Percentiles rank a stretch among this genome's conserved stretches.
These are phyloP conservation scores for Lerista edwardsae DNA, from an alignment of 2,797 vertebrate species.

Conservation along the genomic window DNA sequence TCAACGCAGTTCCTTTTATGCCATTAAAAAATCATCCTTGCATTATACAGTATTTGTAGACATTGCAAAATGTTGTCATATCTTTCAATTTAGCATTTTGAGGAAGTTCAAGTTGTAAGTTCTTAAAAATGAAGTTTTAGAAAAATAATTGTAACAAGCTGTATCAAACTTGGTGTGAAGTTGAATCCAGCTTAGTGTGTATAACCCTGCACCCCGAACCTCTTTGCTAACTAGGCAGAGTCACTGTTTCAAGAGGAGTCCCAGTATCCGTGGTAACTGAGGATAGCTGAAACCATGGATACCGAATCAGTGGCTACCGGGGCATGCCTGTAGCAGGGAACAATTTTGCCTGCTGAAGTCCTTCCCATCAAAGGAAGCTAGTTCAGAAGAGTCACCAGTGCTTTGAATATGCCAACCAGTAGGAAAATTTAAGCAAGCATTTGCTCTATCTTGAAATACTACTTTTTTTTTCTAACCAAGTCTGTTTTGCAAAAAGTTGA, in stretches of 20 bases:
- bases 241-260: too few relatives aligned
- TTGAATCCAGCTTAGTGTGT: neutral
- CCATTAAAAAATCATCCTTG: neutral
- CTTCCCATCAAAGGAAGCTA: neutral
- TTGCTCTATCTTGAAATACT: neutral
- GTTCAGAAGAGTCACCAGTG: neutral
- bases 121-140: neutral
- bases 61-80: neutral
- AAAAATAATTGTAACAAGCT: neutral
- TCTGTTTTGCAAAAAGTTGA: neutral
- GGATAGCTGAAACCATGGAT: too few relatives aligned
- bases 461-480: neutral
- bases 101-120: neutral
- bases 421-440: neutral
- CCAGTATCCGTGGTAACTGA: too few relatives aligned
- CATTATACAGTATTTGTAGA: neutral
- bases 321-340: neutral
- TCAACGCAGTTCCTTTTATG: neutral
- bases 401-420: neutral
- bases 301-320: too few relatives aligned
- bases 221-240: too few relatives aligned
- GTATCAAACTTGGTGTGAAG: neutral
- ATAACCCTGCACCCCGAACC: too few relatives aligned
- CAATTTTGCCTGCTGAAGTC: neutral
- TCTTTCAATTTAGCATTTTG: neutral